A percentile compares a stretch with the other conserved stretches of the same genome.
These are phyloP conservation scores for Coptodon rendalli DNA, from an alignment of 2,113 vertebrate species.

Conservation along the genomic window DNA sequence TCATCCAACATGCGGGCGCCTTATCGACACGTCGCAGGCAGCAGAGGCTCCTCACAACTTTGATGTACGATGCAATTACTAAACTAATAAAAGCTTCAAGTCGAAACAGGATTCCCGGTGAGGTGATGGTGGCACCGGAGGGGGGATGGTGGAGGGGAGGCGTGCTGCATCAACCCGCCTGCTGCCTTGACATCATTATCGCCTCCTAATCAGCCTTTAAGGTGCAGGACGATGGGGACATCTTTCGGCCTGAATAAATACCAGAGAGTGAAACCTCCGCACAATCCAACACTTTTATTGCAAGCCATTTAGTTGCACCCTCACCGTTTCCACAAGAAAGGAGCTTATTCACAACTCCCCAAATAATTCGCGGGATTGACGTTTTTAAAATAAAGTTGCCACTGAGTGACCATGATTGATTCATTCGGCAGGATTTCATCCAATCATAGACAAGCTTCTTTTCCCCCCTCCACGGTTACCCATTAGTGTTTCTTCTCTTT, in stretches of 20 bases:
- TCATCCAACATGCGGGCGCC: conserved; percentile 48
- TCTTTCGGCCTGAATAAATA: background rate
- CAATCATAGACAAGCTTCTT: background rate
- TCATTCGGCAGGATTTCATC: background rate
- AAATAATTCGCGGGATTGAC: background rate
- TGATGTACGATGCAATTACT: conserved; percentile 75
- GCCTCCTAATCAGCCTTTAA: conserved; percentile 39
- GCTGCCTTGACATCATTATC: conserved; percentile 54
- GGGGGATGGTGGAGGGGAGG: background rate
- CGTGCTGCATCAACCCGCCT: conserved; percentile 15
- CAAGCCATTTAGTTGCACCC: background rate
- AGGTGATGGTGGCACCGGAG: background rate
- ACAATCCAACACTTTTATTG: background rate
- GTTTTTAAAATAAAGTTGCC: background rate
- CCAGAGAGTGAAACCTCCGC: background rate
- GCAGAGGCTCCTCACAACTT: conserved; percentile 47
- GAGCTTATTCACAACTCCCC: background rate
- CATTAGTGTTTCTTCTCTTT: background rate
- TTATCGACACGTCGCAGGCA: conserved; percentile 67
- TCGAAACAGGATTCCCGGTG: conserved; percentile 41
- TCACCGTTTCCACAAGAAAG: background rate
- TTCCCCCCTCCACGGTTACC: fast-evolving
- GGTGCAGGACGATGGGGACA: background rate
- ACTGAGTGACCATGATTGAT: background rate
- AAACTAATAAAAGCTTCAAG: conserved; percentile 69